Evolutionary conservation across 2,888 invertebrate genomes (phyloP), one percentile per base, ranked within the genome.

Genomic region (Eupithecia abbreviata): DNA sequence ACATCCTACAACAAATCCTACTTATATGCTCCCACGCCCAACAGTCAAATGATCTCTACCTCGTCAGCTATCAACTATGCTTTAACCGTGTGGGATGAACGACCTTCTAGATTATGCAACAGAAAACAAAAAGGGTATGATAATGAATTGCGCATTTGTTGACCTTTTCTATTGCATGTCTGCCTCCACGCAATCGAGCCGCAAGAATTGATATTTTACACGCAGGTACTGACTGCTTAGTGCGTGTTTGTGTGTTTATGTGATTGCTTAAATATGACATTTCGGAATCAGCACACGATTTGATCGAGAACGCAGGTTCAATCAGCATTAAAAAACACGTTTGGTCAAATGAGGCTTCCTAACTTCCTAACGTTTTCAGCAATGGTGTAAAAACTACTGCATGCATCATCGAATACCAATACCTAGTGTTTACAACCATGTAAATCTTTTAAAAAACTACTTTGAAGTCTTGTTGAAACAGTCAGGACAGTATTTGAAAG

Each of bases 51-150:
- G 65, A 79, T 75, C 45, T 70, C 43, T 18, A 43, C n/a, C 58
- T 18, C 30, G 42, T 62, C 47, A 45, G 15, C 13, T 62, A 49
- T 5, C 41, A 66, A 77, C 49, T 71, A 12, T 71, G 49, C 18
- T 47, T 9, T 58, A 72, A 73, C 42, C 68, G 80, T 66, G 80
- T 81, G 77, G 80, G 81, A 80, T 79, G 74, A 78, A 74, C 66
- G 78, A 79, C 81, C 82, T 82, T 78, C 76, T 68, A 42, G 47
- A 77, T 79, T 82, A 83, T 78, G 77, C 79, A 85, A 84, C 77
- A 43, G 68, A 15, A 81, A 79, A 87, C 83, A 85, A 87, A 69
- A 86, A 85, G 83, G 82, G 84, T 84, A 86, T 82, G 70, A 75
- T 80, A 82, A 84, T 84, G 83, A 76, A 79, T 77, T 79, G 72